phyloP scores from a whole-genome alignment of 2,113 vertebrate species.

The Lycaon pictus region DNA sequence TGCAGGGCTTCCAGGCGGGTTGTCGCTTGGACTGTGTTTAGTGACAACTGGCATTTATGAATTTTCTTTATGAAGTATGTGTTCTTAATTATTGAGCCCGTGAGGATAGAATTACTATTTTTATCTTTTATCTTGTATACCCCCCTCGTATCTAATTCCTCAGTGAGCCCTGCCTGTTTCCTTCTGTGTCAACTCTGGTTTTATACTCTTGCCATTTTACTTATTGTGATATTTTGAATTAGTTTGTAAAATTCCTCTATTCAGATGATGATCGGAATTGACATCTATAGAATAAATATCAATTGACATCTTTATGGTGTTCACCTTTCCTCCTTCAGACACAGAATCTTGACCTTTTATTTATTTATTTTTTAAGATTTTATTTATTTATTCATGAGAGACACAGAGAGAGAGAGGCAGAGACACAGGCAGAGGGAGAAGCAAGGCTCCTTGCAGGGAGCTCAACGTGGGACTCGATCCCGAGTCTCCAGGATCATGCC shows the following conservation, averaged over 20 bases:
- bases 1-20: neutral
- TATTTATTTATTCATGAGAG: no score
- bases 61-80: neutral
- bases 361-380: no score
- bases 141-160: neutral
- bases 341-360: neutral
- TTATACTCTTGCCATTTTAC: neutral
- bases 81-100: neutral
- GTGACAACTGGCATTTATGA: neutral
- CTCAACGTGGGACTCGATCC: no score
- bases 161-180: neutral
- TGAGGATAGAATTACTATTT: neutral
- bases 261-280: neutral
- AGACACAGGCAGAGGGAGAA: no score
- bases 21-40: neutral
- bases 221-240: neutral
- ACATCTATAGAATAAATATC: neutral
- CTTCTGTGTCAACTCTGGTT: neutral
- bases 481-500: no score
- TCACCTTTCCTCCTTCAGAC: neutral
- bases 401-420: no score
- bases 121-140: neutral
- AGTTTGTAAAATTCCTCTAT: neutral
- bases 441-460: no score
- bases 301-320: neutral